These are phyloP conservation scores for Parascotia fuliginaria DNA, from an alignment of 2,888 invertebrate genomes.

Conservation along the genomic window DNA sequence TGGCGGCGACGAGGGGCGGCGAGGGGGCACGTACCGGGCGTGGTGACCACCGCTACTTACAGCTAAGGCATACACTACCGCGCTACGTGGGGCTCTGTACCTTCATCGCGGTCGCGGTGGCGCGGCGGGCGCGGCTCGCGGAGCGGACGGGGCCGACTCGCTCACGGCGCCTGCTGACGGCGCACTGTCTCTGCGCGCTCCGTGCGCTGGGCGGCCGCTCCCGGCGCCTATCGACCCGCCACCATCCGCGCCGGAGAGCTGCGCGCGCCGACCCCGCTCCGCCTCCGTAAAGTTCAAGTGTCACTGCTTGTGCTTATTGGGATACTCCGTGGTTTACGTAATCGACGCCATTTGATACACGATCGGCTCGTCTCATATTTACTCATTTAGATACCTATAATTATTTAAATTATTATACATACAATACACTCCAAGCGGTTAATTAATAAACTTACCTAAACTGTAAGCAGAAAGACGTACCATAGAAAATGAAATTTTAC, in stretches of 20 bases:
- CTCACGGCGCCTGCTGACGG: conserved; percentile 55
- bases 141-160: conserved; percentile 50
- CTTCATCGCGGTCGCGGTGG: conserved; percentile 82
- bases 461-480: no score
- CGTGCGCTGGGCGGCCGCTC: conserved; percentile 17
- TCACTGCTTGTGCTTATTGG: conserved; percentile 44
- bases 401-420: no score
- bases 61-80: conserved; percentile 75
- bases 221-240: conserved; percentile 14
- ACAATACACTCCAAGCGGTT: no score
- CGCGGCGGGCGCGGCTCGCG: conserved; percentile 54
- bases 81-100: conserved; percentile 75
- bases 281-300: conserved; percentile 48
- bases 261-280: conserved; percentile 24
- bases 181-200: conserved; percentile 43
- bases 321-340: conserved; percentile 42
- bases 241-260: not conserved
- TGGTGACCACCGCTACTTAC: conserved; percentile 69
- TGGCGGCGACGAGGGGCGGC: conserved; percentile 46
- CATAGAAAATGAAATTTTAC: no score
- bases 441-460: no score
- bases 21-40: conserved; percentile 68
- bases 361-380: not conserved
- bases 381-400: no score
- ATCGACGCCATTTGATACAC: conserved; percentile 9